Evolutionary conservation across 1,140 invertebrate species (phyloP), one percentile per base, ranked within the genome.

Genomic region (Drosophila ercepeae): DNA sequence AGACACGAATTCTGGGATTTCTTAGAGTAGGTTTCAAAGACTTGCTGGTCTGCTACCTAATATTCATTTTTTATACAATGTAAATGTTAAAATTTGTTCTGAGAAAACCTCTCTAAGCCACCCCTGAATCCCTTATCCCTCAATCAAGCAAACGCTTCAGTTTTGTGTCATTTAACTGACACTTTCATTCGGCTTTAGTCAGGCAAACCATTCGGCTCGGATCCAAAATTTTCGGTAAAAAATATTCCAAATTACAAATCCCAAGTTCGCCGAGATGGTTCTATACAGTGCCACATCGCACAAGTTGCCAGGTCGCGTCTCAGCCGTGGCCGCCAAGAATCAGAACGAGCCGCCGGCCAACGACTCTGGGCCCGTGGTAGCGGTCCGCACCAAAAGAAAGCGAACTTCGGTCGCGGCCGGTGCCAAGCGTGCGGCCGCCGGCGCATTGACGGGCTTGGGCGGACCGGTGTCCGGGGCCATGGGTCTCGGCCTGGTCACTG

Each of bases 161-260:
- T 45, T 67, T 67, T 34, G 29, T 68, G 61, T 67, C 64, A 68
- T 16, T 67, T 13, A 21, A 1, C 2, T 48, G 32, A 14, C 32
- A 69, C 7, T 42, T 32, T n/a, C 7, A 29, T 44, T 72, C 8
- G 58, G 23, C 11, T 25, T 23, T 18, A 18, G 27, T 42, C 11
- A 3, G n/a, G n/a, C n/a, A 59, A 18, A 21, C 14, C 18, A 39
- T 74, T 74, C 29, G 58, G 19, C 27, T 53, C 18, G 8, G 18
- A 19, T n/a, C 45, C 39, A 14, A 64, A 74, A 73, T 73, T 74
- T 1, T 16, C 19, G 4, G 46, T 52, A 5, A 21, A 39, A 1
- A 19, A 0, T 23, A 36, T 21, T 70, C 16, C 11, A 78, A 77
- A 69, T 83, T 59, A 5, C 8, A 42, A 61, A 48, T 48, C 44